Percentiles rank a stretch among this genome's conserved stretches.
Conservation (phyloP, 2,888 invertebrate species). For the Drosophila rubida region DNA sequence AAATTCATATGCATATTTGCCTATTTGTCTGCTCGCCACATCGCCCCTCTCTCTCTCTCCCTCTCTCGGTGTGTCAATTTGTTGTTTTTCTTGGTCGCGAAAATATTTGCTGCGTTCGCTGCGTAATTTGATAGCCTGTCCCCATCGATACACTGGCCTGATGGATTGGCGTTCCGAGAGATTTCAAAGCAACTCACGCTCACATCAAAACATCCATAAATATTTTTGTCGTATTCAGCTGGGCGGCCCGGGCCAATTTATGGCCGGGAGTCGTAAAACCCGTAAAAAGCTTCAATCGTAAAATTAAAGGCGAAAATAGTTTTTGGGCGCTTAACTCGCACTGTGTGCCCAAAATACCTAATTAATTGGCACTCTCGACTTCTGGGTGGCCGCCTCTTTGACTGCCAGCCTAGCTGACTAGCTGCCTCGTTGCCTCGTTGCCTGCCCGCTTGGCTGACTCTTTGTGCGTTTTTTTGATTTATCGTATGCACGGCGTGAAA, state of each 20-base stretch:
- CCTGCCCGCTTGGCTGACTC: too few species aligned
- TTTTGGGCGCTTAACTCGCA: constrained; percentile 58
- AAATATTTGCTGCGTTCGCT: constrained; percentile 59
- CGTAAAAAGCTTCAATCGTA: constrained; percentile 60
- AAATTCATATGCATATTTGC: constrained; percentile 63
- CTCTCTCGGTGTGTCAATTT: constrained; percentile 34
- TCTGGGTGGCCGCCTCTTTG: constrained; percentile 69
- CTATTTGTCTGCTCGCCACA: constrained; percentile 14
- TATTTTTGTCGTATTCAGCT: constrained; percentile 73
- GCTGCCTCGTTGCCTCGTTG: too few species aligned
- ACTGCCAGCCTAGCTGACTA: background rate
- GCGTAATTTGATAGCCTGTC: constrained; percentile 53
- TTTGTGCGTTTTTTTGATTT: constrained; percentile 60
- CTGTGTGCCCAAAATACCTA: constrained; percentile 72
- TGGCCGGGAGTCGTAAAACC: constrained; percentile 71
- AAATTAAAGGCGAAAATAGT: constrained; percentile 69
- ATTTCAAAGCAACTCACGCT: constrained; percentile 73
- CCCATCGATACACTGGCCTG: constrained; percentile 6
- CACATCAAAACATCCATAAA: constrained; percentile 74
- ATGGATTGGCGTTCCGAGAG: constrained; percentile 48
- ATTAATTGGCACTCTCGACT: constrained; percentile 68
- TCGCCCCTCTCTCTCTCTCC: constrained; percentile 35
- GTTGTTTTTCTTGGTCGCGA: constrained; percentile 44
- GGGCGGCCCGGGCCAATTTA: constrained; percentile 55
- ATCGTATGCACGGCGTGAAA: constrained; percentile 62